Evolutionary conservation across 2,888 invertebrate genomes (phyloP).

Genomic region (Pilophorus perplexus): DNA sequence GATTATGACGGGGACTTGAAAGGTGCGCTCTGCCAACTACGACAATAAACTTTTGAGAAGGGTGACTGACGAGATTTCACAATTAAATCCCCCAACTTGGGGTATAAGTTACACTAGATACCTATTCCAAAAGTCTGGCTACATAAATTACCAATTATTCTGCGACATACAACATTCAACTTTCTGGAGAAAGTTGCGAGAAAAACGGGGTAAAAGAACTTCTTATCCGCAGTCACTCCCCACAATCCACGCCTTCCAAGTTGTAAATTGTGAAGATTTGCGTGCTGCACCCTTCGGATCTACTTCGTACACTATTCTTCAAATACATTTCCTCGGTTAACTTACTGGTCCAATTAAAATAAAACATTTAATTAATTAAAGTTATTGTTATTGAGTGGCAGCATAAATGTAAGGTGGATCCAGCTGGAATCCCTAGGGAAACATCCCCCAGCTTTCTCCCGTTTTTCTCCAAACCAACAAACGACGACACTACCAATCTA

Average conservation of each 20-base stretch:
- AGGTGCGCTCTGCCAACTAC: constrained; percentile 10
- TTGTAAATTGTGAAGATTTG: constrained; percentile 17
- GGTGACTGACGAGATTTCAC: constrained; percentile 12
- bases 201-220: neutral
- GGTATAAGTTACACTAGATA: constrained; percentile 19
- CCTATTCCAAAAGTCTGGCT: constrained; percentile 5
- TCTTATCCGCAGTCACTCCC: neutral
- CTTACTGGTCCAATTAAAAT: no score
- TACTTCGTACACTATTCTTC: no score
- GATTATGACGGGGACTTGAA: constrained; percentile 1
- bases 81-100: constrained; percentile 22
- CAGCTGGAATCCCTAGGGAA: no score
- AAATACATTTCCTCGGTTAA: no score
- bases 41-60: constrained; percentile 19
- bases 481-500: no score
- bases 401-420: no score
- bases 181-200: constrained; percentile 17
- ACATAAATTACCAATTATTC: constrained; percentile 32
- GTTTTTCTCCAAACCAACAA: no score
- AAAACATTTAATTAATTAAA: no score
- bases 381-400: no score
- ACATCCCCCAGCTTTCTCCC: no score
- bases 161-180: constrained; percentile 16
- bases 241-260: neutral
- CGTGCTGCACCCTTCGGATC: constrained; percentile 18